Percentiles rank a stretch among this genome's conserved stretches.
Conservation (phyloP, 1,140 invertebrate species). For the Centruroides vittatus region DNA sequence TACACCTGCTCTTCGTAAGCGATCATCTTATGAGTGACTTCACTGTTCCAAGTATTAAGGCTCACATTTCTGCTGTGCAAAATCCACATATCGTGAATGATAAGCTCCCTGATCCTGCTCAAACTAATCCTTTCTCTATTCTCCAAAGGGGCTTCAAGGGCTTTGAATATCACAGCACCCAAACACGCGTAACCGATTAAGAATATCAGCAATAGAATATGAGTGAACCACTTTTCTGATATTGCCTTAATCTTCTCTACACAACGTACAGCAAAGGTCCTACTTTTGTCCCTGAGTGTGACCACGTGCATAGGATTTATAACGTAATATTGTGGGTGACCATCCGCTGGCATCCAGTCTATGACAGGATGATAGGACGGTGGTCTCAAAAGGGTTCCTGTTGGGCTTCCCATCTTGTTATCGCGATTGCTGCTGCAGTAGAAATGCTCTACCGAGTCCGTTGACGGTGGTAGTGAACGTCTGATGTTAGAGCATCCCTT, state of each 20-base stretch:
- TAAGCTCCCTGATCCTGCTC: conserved; percentile 1
- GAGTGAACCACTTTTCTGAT: conserved; percentile 73
- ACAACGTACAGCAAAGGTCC: conserved; percentile 15
- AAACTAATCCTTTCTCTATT: conserved; percentile 11
- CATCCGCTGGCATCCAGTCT: background rate
- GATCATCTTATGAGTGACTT: conserved; percentile 42
- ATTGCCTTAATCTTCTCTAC: conserved; percentile 36
- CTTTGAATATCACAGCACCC: conserved; percentile 57
- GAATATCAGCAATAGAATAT: conserved; percentile 63
- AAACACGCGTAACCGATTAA: conserved; percentile 58
- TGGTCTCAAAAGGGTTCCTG: background rate
- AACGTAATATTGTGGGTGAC: conserved; percentile 11
- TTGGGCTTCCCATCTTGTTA: too few species aligned
- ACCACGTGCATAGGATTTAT: conserved; percentile 24
- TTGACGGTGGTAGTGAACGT: too few species aligned
- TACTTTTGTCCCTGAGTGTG: conserved; percentile 17
- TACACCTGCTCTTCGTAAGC: conserved; percentile 77
- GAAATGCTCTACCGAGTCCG: too few species aligned
- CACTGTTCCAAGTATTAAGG: conserved; percentile 73
- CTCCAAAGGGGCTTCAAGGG: conserved; percentile 41
- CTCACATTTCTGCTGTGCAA: conserved; percentile 64
- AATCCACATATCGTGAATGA: conserved; percentile 39
- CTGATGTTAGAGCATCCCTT: too few species aligned
- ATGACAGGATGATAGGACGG: conserved; percentile 5
- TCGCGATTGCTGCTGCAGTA: too few species aligned